Base-by-base conservation (phyloP, 2,113 vertebrate species). In the Prionailurus viverrinus region DNA sequence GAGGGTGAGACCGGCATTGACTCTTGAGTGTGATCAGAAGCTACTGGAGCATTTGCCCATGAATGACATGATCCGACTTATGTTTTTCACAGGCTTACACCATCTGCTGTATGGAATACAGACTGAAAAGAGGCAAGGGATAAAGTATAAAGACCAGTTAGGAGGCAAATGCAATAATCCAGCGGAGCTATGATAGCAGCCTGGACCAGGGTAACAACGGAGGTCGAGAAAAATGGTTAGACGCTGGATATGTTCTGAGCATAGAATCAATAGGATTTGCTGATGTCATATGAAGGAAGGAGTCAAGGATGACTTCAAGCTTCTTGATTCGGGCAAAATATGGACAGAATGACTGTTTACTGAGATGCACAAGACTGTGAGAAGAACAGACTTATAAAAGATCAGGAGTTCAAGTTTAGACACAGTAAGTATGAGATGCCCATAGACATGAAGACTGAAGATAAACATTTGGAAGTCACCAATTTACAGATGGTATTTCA, bases 271-370 rank as follows among this genome's bases (percentile, higher is more conserved):
- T 0, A 78, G 33, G n/a, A 63, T 71, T 69, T 63, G 58, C 18
- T 80, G 36, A 39, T 0, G 68, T 10, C 69, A 8, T 23, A 7
- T 58, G 66, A 74, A 68, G 78, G 29, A 79, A 33, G 45, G 18
- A 39, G 23, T 65, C 71, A 76, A 85, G 33, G 11, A 68, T 76
- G 41, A 91, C 51, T 71, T 15, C 12, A 53, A 63, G 45, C 15
- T 90, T 80, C 71, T 29, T 80, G 69, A 78, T 86, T 78, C 82
- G 23, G 85, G 41, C 36, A 92, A 80, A 86, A 68, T 48, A 89
- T 23, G 51, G 48, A 31, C 0, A 25, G 12, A 91, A 87, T 51
- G 10, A 29, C 23, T n/a, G 76, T 69, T 93, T 68, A n/a, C 0
- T 76, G 39, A 82, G 31, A 84, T 25, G 73, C 15, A 58, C 27